Conservation (phyloP, 2,113 vertebrate genomes). For the Amia ocellicauda region DNA sequence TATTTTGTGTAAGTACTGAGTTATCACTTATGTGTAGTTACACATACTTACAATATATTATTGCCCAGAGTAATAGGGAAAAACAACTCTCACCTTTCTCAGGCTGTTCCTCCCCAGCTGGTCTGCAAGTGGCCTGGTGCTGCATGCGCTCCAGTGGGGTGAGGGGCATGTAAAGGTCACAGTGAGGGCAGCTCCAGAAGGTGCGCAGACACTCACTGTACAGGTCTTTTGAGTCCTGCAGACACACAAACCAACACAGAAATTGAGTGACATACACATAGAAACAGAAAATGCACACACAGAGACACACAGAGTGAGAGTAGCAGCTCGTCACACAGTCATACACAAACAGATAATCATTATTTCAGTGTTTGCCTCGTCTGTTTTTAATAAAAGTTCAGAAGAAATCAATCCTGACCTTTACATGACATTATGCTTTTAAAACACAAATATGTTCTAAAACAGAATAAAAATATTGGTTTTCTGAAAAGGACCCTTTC, state of each 20-base stretch:
- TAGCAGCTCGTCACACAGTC: background rate
- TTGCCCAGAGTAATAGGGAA: too few species aligned
- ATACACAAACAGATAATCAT: background rate
- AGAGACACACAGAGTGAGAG: slow-evolving; percentile 5
- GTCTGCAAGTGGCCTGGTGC: slow-evolving; percentile 71
- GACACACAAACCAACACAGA: background rate
- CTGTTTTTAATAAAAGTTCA: too few species aligned
- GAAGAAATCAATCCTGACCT: too few species aligned
- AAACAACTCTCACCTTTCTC: slow-evolving; percentile 39
- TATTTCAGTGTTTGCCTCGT: too few species aligned
- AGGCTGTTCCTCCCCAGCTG: slow-evolving; percentile 50
- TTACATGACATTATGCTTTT: too few species aligned
- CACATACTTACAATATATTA: too few species aligned
- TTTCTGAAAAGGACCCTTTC: too few species aligned
- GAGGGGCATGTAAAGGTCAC: slow-evolving; percentile 79
- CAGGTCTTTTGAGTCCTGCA: slow-evolving; percentile 73
- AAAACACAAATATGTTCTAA: too few species aligned
- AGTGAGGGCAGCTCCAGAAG: slow-evolving; percentile 88
- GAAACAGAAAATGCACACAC: background rate
- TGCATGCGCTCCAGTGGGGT: slow-evolving; percentile 82
- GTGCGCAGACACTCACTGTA: slow-evolving; percentile 84
- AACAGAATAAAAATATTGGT: too few species aligned
- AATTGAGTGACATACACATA: background rate
- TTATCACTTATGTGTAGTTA: too few species aligned
- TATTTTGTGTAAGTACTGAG: too few species aligned